Conservation (phyloP, 92 coral and sea anemone genomes). For the Porites cylindrica region DNA sequence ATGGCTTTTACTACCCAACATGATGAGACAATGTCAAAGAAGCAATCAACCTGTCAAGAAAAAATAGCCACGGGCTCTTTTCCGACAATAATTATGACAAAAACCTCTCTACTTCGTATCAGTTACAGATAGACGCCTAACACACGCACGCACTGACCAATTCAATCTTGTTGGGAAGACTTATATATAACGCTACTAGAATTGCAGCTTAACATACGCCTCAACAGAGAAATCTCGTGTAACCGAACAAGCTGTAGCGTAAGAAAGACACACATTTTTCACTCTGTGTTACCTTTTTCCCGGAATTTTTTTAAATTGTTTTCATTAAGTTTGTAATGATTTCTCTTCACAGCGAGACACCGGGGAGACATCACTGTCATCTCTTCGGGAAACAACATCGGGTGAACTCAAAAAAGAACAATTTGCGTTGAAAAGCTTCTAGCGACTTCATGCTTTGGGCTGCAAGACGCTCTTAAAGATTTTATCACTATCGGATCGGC, state of each 20-base stretch:
- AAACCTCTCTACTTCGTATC: slow-evolving; percentile 4
- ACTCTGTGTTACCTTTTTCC: neutral
- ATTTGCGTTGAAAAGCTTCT: neutral
- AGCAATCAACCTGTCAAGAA: slow-evolving; percentile 21
- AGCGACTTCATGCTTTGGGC: neutral
- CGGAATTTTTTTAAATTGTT: slow-evolving; percentile 4
- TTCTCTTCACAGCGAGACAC: slow-evolving; percentile 15
- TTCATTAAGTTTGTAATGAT: neutral
- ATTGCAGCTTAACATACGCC: neutral
- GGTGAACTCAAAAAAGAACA: neutral
- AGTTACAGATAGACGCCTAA: neutral
- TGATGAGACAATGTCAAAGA: neutral
- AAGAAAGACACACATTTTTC: neutral
- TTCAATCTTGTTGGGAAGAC: neutral
- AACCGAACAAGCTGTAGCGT: neutral
- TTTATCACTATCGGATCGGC: neutral
- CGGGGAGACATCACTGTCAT: neutral
- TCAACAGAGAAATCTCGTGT: neutral
- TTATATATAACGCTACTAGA: neutral
- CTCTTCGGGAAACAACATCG: neutral
- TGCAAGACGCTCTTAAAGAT: neutral
- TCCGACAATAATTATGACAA: neutral
- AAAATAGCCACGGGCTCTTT: slow-evolving; percentile 6
- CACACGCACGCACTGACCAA: neutral
- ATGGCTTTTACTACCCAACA: slow-evolving; percentile 4